Base-by-base conservation (phyloP, 64 coral and sea anemone genomes). In the Platygyra sinensis region DNA sequence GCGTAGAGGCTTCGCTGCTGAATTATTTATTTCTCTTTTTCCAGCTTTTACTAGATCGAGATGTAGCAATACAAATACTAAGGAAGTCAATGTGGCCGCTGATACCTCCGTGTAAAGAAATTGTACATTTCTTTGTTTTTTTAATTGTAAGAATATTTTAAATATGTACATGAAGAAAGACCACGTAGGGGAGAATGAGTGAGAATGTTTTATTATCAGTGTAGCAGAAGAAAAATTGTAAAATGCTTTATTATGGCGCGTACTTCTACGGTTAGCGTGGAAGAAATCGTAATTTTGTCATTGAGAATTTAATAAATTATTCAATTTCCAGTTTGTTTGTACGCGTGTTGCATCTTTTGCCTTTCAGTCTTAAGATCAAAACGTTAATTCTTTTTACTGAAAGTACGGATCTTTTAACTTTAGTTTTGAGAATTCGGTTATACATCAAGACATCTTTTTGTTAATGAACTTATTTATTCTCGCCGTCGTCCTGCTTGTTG, bases 131-230 rank as follows among this genome's bases (percentile, higher is more conserved):
- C 5, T 29, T 69, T 57, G n/a, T 57, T 73, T 73, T 52, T 74
- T 49, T 77, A 77, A 77, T 50, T 51, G 74, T 77, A 6, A 50
- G 36, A 77, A 77, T 77, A 77, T 77, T 42, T 49, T 77, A n/a
- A 10, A 51, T 77, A 51, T 77, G 74, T 77, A 77, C 74, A 77
- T 74, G 17, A 74, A 17, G 14, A 24, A 69, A 10, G 8, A 32
- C 31, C 33, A 38, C 72, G 33, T 73, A 74, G 33, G 18, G 31
- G 31, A 32, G 31, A 30, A 14, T 16, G 5, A 77, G 71, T 31
- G 30, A 73, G 17, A 77, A 24, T 77, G 74, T 77, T 77, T 77
- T 50, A 50, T 69, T 28, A 22, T 27, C 22, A n/a, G 65, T n/a
- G 54, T 13, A 13, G 54, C 10, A 12, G 54, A 57, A 69, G 65